Evolutionary conservation across 2,888 invertebrate genomes (phyloP).

Genomic region (Deilephila porcellus): DNA sequence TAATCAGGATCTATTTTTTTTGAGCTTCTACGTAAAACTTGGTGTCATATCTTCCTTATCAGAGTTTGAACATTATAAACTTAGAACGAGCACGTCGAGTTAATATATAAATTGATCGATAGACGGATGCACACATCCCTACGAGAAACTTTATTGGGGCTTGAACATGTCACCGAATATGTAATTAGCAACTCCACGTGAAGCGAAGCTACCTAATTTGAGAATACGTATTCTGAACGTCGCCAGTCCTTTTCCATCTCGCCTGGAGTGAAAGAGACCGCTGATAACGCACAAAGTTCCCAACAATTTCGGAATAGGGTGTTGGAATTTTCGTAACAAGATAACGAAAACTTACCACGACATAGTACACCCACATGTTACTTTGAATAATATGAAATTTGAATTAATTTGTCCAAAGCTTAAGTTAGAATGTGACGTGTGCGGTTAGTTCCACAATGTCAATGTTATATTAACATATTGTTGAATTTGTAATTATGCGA

Average conservation of each 20-base stretch:
- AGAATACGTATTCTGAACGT: slow-evolving; percentile 26
- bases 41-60: too few relatives aligned
- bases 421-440: slow-evolving; percentile 29
- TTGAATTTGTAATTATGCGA: slow-evolving; percentile 14
- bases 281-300: slow-evolving; percentile 32
- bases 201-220: slow-evolving; percentile 35
- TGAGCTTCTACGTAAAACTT: too few relatives aligned
- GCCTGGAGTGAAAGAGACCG: slow-evolving; percentile 32
- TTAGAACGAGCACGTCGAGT: background rate
- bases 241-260: slow-evolving; percentile 35
- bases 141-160: slow-evolving; percentile 33
- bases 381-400: slow-evolving; percentile 43
- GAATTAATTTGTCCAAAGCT: slow-evolving; percentile 45
- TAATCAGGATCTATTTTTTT: too few relatives aligned
- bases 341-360: slow-evolving; percentile 43
- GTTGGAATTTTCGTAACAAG: slow-evolving; percentile 43
- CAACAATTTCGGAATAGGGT: slow-evolving; percentile 37
- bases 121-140: slow-evolving; percentile 14
- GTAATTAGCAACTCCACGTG: slow-evolving; percentile 40
- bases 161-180: slow-evolving; percentile 37
- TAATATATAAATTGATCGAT: background rate
- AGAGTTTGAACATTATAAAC: background rate
- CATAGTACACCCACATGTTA: slow-evolving; percentile 36
- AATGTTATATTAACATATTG: slow-evolving; percentile 24
- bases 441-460: slow-evolving; percentile 25